These are phyloP conservation scores for Lates calcarifer DNA, from an alignment of 2,113 vertebrate genomes.

Conservation along the genomic window DNA sequence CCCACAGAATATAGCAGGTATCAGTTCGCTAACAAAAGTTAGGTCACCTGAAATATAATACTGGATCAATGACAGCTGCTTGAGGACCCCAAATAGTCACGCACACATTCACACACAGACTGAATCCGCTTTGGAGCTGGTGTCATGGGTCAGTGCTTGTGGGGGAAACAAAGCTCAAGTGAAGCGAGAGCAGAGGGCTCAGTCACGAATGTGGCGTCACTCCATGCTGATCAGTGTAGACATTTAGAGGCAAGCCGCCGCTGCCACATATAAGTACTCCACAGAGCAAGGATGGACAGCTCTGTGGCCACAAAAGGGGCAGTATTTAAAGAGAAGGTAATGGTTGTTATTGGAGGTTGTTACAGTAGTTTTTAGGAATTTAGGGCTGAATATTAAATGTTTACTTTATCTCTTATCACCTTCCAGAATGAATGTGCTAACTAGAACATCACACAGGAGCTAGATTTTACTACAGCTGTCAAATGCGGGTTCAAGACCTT, in stretches of 20 bases:
- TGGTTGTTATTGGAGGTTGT: not conserved
- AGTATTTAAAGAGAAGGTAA: conserved; percentile 13
- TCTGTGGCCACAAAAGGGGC: not conserved
- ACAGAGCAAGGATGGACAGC: not conserved
- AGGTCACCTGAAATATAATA: conserved; percentile 46
- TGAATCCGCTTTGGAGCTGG: conserved; percentile 39
- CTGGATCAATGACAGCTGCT: conserved; percentile 43
- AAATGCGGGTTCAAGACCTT: no score
- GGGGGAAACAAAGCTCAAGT: conserved; percentile 70
- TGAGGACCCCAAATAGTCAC: not conserved
- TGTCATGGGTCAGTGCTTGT: conserved; percentile 76
- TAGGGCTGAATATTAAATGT: not conserved
- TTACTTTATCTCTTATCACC: not conserved
- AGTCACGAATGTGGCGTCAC: conserved; percentile 66
- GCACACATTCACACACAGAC: not conserved
- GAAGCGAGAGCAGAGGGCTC: conserved; percentile 73
- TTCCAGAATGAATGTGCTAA: not conserved
- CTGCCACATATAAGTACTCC: conserved; percentile 8
- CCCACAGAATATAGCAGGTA: conserved; percentile 3
- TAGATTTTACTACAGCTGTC: not conserved
- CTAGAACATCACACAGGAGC: not conserved
- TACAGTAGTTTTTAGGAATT: not conserved
- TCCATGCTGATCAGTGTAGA: conserved; percentile 58
- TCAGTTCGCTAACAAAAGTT: not conserved
- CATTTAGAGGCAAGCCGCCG: conserved; percentile 39